Evolutionary conservation across 2,888 invertebrate species (phyloP).

Genomic region (Tetramorium bicarinatum): DNA sequence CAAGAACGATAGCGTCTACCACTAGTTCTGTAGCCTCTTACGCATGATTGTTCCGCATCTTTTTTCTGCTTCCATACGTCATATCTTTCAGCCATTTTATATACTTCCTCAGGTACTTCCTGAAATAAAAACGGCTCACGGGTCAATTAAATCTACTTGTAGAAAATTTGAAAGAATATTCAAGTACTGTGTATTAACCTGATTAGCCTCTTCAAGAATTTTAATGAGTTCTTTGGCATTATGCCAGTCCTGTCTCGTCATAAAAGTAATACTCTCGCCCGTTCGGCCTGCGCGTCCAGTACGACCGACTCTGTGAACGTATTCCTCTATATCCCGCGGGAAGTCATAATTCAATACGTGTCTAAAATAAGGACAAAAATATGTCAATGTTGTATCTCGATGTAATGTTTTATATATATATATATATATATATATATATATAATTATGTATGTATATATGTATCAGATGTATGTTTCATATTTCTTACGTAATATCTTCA

Average conservation of each 20-base stretch:
- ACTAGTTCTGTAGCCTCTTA: constrained; percentile 50
- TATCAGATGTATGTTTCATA: not conserved
- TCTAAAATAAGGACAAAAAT: constrained; percentile 83
- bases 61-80: constrained; percentile 90
- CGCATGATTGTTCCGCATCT: constrained; percentile 84
- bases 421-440: too few species aligned
- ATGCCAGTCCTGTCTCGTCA: constrained; percentile 94
- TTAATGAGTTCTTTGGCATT: constrained; percentile 93
- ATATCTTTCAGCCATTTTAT: constrained; percentile 92
- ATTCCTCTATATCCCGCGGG: constrained; percentile 97
- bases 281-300: constrained; percentile 96
- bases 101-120: constrained; percentile 92
- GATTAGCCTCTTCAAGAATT: constrained; percentile 95
- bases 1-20: constrained; percentile 36
- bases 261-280: constrained; percentile 94
- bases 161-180: constrained; percentile 27
- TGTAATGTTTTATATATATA: not conserved
- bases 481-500: constrained; percentile 91
- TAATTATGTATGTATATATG: too few species aligned
- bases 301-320: constrained; percentile 98
- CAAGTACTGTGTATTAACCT: constrained; percentile 84
- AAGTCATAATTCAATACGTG: constrained; percentile 97
- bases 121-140: constrained; percentile 81
- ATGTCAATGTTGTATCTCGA: not conserved
- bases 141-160: not conserved